Conservation (phyloP, 2,888 invertebrate species). For the Dendrolimus pini region DNA sequence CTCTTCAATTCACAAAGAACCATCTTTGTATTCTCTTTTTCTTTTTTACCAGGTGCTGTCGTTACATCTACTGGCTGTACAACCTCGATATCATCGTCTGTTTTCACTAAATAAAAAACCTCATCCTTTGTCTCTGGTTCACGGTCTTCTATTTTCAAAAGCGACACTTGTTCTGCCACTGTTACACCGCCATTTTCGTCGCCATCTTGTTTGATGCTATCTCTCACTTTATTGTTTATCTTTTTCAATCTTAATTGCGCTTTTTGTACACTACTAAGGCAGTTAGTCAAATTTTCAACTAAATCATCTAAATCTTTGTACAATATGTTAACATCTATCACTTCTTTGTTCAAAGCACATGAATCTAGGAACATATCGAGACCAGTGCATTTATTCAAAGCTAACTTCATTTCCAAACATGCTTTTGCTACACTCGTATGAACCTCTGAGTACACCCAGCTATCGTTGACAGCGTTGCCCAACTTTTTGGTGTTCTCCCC, state of each 20-base stretch:
- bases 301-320: constrained; percentile 57
- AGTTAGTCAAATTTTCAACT: constrained; percentile 50
- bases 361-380: constrained; percentile 63
- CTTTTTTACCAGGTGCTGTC: constrained; percentile 56
- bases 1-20: constrained; percentile 59
- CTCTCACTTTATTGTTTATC: constrained; percentile 39
- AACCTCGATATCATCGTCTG: constrained; percentile 44
- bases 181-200: constrained; percentile 19
- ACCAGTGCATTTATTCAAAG: constrained; percentile 49
- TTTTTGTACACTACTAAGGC: constrained; percentile 45
- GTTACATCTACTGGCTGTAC: constrained; percentile 38
- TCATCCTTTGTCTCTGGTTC: constrained; percentile 58
- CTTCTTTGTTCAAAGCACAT: constrained; percentile 52
- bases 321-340: constrained; percentile 45
- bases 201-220: constrained; percentile 15
- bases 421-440: constrained; percentile 54
- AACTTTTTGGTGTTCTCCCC: constrained; percentile 32
- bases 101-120: constrained; percentile 64
- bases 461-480: constrained; percentile 39
- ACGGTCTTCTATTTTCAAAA: constrained; percentile 51
- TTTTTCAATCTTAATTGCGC: constrained; percentile 58
- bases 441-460: constrained; percentile 62
- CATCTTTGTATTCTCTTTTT: constrained; percentile 52
- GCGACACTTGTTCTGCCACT: constrained; percentile 23
- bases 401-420: constrained; percentile 53